These are phyloP conservation scores for Tokudaia tokunoshimensis DNA, from an alignment of 2,797 vertebrate genomes.

Conservation along the genomic window DNA sequence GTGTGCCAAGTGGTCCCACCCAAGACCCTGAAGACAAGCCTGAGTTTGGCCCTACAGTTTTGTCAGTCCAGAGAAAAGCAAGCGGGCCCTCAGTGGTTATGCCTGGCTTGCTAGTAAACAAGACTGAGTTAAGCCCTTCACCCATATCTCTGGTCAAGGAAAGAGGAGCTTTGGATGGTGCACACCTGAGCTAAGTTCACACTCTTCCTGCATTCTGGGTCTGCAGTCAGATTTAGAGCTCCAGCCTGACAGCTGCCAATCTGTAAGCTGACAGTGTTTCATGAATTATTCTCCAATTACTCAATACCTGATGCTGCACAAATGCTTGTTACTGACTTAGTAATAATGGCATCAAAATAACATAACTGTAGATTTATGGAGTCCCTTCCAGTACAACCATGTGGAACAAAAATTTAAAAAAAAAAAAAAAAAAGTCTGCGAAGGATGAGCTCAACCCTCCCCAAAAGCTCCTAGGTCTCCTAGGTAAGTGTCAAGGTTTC, in stretches of 20 bases:
- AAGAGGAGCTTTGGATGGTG: not conserved
- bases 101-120: not conserved
- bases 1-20: not conserved
- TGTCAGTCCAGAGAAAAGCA: not conserved
- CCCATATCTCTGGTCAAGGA: not conserved
- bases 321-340: not conserved
- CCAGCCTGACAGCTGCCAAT: not conserved
- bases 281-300: conserved; percentile 15
- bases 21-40: not conserved
- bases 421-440: not conserved
- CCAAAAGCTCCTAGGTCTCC: not conserved
- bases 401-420: not conserved
- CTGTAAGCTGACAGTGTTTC: not conserved
- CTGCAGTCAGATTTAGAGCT: not conserved
- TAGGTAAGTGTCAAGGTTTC: conserved; percentile 13
- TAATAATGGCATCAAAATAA: conserved; percentile 27
- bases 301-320: not conserved
- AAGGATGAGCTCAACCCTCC: not conserved
- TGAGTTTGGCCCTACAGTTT: not conserved
- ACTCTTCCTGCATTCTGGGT: not conserved
- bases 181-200: not conserved
- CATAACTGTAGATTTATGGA: not conserved
- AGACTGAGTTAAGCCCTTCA: not conserved
- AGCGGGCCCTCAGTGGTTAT: not conserved
- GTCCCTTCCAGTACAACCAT: conserved; percentile 13